Percentiles rank a stretch among this genome's conserved stretches.
Evolutionary conservation across 1,140 invertebrate genomes (phyloP).

Genomic region (Charaxes varanes): DNA sequence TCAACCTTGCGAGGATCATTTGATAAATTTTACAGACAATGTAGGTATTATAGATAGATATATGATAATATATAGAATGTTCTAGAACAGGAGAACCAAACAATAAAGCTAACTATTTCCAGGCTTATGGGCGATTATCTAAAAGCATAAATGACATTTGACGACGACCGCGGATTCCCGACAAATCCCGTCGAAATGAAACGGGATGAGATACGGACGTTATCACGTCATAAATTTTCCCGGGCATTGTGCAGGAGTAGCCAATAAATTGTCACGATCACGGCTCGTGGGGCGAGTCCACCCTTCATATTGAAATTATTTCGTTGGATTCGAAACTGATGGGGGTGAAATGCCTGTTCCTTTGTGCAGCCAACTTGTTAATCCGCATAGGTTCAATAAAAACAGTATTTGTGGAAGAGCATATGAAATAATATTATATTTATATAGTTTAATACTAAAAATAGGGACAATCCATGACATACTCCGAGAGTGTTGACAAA

Average conservation of each 20-base stretch:
- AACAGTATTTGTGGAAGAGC: background rate
- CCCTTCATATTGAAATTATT: conserved; percentile 38
- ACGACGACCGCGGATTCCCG: conserved; percentile 16
- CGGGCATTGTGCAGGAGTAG: conserved; percentile 48
- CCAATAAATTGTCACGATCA: conserved; percentile 62
- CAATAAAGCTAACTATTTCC: conserved; percentile 6
- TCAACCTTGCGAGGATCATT: too few species aligned
- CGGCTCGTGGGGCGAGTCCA: conserved; percentile 23
- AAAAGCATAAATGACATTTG: conserved; percentile 17
- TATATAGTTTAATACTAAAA: too few species aligned
- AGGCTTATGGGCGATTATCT: conserved; percentile 17
- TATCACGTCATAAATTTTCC: conserved; percentile 67
- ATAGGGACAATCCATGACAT: too few species aligned
- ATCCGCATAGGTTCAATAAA: conserved; percentile 4
- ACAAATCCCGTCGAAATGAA: conserved; percentile 31
- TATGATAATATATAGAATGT: too few species aligned
- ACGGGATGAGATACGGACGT: conserved; percentile 42
- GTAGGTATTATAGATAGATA: too few species aligned
- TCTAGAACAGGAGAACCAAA: too few species aligned
- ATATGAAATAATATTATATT: background rate
- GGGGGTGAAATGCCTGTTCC: conserved; percentile 4
- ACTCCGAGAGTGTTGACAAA: too few species aligned
- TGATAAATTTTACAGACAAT: too few species aligned
- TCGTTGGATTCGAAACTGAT: conserved; percentile 17
- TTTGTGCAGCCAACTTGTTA: conserved; percentile 4